Evolutionary conservation across 2,113 vertebrate species (phyloP), one percentile per base, ranked within the genome.

Genomic region (Murina feae): DNA sequence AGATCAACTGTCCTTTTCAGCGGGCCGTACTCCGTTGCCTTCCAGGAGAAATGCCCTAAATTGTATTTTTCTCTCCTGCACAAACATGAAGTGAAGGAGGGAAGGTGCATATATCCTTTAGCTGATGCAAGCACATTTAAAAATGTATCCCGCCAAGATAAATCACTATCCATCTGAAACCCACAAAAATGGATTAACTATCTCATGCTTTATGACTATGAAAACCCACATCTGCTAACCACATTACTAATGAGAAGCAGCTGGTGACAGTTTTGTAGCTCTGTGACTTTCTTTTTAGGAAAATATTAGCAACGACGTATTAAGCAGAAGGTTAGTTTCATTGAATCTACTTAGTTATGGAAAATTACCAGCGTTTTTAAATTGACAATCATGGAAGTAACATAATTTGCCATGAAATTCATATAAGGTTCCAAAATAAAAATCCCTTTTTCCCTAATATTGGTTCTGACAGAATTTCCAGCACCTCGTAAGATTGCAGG

Each of bases 211-310:
- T 94, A 90, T 78, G 95, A 72, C 87, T 81, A 90, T 39, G 93
- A 94, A 97, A 96, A 92, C 79, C 96, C 95, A 97, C 97, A 97
- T 97, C 96, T 97, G 97, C 93, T 93, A 94, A 96, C 96, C 96
- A 97, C 96, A 97, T 96, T 97, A 75, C 81, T 97, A 97, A 97
- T 95, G 90, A 92, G 81, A 96, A 97, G 86, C 97, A 97, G 96
- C 93, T 97, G 97, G 94, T 91, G 84, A 95, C 89, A 76, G 93
- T 96, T 96, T 94, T 90, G 76, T 88, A 90, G 92, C 3, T n/a
- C 87, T 96, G 75, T 51, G 76, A 93, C 93, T 97, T 96, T 96
- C 85, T 96, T 96, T 95, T 95, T 79, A 94, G 93, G 96, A 96
- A 97, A 97, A 94, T 96, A 96, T 97, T 94, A 96, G 42, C 49